Evolutionary conservation across 2,888 invertebrate species (phyloP), one percentile per base, ranked within the genome.

Genomic region (Lissocephala sabroskyi): DNA sequence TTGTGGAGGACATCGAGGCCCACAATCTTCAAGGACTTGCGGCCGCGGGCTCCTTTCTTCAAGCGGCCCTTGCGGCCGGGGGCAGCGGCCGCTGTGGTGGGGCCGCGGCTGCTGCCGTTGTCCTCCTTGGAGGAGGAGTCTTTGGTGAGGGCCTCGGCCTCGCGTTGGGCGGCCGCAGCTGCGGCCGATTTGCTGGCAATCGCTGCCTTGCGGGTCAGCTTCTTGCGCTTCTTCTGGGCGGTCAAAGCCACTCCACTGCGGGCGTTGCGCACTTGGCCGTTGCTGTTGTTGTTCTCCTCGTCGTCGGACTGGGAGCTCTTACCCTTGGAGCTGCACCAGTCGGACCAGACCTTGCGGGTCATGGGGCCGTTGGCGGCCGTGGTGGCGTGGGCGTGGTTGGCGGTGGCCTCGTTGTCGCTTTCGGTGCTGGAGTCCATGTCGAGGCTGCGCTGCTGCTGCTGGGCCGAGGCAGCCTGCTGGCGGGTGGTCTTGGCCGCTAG

Each of bases 1-100:
- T 92, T 93, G 84, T 96, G 96, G 63, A 96, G 86, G 68, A 95
- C 87, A 86, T 96, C 96, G 68, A 96, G 86, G 13, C 95, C 95
- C 59, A 91, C 92, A 80, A 96, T 95, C 85, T 92, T 92, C 40
- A 92, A 85, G 5, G 89, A 86, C 68, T 90, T 90, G 30, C 90
- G 89, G 65, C 88, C 89, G 70, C 90, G 84, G 3, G 71, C 80
- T 0, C 79, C 82, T 82, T 90, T 90, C 81, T 89, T 89, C 44
- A 90, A 86, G 80, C 90, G 85, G 65, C 91, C 89, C 45, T 82
- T 84, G 39, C 88, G 85, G 0, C 82, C 82, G 1, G 66, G 71
- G 62, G 79, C 76, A 0, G 57, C 45, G 14, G 46, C 55, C 29
- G 36, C 36, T n/a, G n/a, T n/a, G 6, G 29, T 35, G 7, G 33